Base-by-base conservation (phyloP, 2,797 vertebrate species). In the Eulemur albifrons region DNA sequence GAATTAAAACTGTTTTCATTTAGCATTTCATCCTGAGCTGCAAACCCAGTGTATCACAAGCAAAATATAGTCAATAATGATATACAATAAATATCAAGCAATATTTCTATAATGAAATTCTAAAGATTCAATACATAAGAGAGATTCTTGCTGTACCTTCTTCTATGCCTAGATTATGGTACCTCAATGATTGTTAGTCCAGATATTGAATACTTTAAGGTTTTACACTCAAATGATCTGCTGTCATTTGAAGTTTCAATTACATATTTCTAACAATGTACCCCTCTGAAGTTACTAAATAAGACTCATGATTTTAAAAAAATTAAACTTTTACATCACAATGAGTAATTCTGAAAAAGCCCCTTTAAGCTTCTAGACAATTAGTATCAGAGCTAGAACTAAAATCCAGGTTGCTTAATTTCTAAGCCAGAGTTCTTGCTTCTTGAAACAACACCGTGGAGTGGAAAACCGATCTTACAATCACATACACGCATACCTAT, bases 281-380 rank as follows among this genome's bases (percentile, higher is more conserved):
- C 1, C 7, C 40, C 54, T 95, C 10, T 70, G 17, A 88, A 91
- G 67, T 89, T 72, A 90, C 54, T 52, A 52, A 52, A 59, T 45
- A 96, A 93, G 40, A 70, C 45, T 76, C 57, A 88, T 43, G n/a
- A 94, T 35, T 72, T 35, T 13, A 48, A 67, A 95, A 87, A 90
- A 85, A 84, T 72, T 69, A 91, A 96, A 97, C 72, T 92, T 95
- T 89, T 90, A 92, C 18, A 88, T 72, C 30, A 90, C 90, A 95
- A 96, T 73, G 17, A 90, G 76, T 70, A 70, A 81, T 63, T 27
- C 12, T 81, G 52, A 23, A 94, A 27, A 20, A 95, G 77, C 3
- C 4, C 35, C 76, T 85, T 88, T 48, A 92, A 87, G 3, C 10
- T 70, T 48, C 23, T 83, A 73, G 14, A 80, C 30, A 80, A 84